Evolutionary conservation across 2,888 invertebrate species (phyloP), one percentile per base, ranked within the genome.

Genomic region (Spialia ferax): DNA sequence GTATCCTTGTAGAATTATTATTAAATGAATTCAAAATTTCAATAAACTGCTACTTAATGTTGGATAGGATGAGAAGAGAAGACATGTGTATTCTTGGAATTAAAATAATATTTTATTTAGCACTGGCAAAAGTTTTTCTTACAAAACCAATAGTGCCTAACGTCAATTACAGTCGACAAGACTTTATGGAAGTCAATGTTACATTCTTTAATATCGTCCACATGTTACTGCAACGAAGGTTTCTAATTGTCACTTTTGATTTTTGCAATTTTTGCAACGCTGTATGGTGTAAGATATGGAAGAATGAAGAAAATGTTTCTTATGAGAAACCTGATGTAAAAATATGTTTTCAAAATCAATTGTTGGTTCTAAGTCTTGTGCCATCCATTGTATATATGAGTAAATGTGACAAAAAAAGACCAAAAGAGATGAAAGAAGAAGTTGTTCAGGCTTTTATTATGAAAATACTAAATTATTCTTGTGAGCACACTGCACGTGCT

Each of bases 401-500:
- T 2, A 50, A 66, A 26, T 73, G 77, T 10, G 81, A 80, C 45
- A 79, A 79, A 48, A 78, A 82, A 1, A 64, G 2, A 10, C 18
- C 3, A 20, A 10, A 45, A 20, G 45, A 45, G 45, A 45, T 69
- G 77, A 79, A 91, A 75, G 81, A 87, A 95, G 94, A 94, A 56
- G 84, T 94, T 15, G 92, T 96, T 15, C 95, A 95, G 63, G 91
- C 95, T 65, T 97, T 95, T 75, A 78, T 95, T 35, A 86, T 92
- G 68, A 96, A 95, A 77, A 75, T 96, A 1, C 89, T 96, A 67
- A 94, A 95, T 60, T 91, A 95, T 13, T 94, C 95, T 0, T 96
- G 95, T 63, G 95, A 96, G 74, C 94, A 95, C 52, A 96, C 96
- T 0, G 88, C 95, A 1, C 91, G 95, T 69, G 85, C 95, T 0